Percentiles rank a stretch among this genome's conserved stretches.
These are phyloP conservation scores for Zeuzera pyrina DNA, from an alignment of 2,888 invertebrate genomes.

Conservation along the genomic window DNA sequence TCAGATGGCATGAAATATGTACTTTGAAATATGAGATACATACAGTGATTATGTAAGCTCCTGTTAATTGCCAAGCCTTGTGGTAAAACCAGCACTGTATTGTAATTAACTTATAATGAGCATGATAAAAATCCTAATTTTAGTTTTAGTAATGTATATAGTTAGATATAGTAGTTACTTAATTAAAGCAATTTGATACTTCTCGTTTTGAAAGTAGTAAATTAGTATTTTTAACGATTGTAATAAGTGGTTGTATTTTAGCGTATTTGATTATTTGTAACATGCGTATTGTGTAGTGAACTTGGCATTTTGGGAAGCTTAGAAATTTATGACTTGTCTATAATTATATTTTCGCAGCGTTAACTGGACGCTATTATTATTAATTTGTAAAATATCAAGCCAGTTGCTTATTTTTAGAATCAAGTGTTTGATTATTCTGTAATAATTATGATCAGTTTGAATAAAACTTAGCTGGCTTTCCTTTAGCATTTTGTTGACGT, in stretches of 20 bases:
- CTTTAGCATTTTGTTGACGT: slow-evolving; percentile 66
- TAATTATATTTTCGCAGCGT: slow-evolving; percentile 21
- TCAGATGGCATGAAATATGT: too few relatives aligned
- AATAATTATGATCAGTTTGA: slow-evolving; percentile 24
- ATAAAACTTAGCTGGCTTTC: slow-evolving; percentile 38
- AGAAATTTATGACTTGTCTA: slow-evolving; percentile 24
- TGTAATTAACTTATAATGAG: slow-evolving; percentile 56
- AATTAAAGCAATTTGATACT: slow-evolving; percentile 45
- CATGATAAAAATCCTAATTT: slow-evolving; percentile 58
- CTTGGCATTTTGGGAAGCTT: slow-evolving; percentile 38
- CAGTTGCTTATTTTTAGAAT: slow-evolving; percentile 22
- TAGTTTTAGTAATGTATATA: slow-evolving; percentile 56
- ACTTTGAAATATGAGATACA: too few relatives aligned
- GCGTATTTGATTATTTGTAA: slow-evolving; percentile 40
- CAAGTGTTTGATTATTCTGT: slow-evolving; percentile 18
- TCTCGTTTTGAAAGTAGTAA: slow-evolving; percentile 47
- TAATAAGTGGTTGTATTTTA: slow-evolving; percentile 46
- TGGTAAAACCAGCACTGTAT: slow-evolving; percentile 23
- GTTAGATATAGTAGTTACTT: slow-evolving; percentile 43
- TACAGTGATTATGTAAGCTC: too few relatives aligned
- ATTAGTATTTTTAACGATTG: slow-evolving; percentile 62
- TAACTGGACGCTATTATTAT: too few relatives aligned
- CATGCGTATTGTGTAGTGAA: slow-evolving; percentile 51
- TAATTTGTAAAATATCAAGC: slow-evolving; percentile 22
- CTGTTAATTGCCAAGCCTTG: slow-evolving; percentile 4